Evolutionary conservation across 2,888 invertebrate species (phyloP), one percentile per base, ranked within the genome.

Genomic region (Pseudococcus jackbeardsleyi): DNA sequence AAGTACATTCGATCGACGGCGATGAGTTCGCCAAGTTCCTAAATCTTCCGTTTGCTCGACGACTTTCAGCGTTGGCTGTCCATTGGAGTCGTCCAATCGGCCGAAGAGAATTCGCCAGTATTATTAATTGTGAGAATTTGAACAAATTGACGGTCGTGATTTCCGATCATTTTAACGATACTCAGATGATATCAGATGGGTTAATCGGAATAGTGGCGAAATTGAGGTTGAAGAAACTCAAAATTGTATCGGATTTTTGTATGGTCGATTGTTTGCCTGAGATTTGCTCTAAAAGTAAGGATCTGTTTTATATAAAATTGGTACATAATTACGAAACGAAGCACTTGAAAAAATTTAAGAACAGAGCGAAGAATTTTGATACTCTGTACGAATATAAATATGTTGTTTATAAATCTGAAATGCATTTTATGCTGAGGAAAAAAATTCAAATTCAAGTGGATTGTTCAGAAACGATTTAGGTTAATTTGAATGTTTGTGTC

Each of bases 271-370:
- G 1, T 42, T 9, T 79, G 9, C 79, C 79, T 0, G 42, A 79
- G 7, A 79, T 79, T 26, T 79, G 79, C 17, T n/a, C 7, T 19
- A 17, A 79, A 0, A 17, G 42, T 15, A 15, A 79, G 11, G 79
- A 79, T 79, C n/a, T 79, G 8, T 79, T 79, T n/a, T 46, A 42
- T n/a, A 79, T 79, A n/a, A 42, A 79, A 42, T 79, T 79, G 12
- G 19, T 79, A 7, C 79, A 79, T 8, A 7, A 15, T 79, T 79
- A 79, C 79, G 19, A 79, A 42, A 7, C 4, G 11, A 46, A 8
- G 79, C 6, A 72, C 12, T 26, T 72, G 33, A 72, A 72, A 72
- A 5, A 11, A 5, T 15, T 72, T 9, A 5, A 15, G n/a, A 42
- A 33, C 3, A 42, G 42, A 79, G 12, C 42, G 12, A 22, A 79